phyloP scores from a whole-genome alignment of 1,140 invertebrate species.

The Drosophila carrolli region DNA sequence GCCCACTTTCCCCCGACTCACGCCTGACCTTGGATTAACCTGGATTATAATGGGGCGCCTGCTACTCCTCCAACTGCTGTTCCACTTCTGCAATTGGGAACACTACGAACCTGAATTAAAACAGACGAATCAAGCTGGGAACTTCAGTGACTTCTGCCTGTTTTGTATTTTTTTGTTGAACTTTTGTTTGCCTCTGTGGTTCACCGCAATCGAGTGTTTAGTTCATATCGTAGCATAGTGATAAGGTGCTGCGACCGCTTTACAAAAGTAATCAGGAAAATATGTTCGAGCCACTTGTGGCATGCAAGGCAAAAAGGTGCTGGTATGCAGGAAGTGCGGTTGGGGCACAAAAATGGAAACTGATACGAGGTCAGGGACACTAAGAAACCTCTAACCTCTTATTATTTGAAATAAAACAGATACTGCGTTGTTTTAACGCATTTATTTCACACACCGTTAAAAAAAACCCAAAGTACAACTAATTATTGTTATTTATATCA shows the following conservation, averaged over 20 bases:
- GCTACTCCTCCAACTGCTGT: conserved; percentile 25
- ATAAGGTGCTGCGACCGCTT: conserved; percentile 23
- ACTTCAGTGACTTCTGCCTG: conserved; percentile 3
- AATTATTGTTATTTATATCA: not conserved
- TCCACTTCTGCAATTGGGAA: conserved; percentile 25
- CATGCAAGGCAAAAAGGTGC: not conserved
- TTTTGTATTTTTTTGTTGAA: not conserved
- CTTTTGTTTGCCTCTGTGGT: conserved; percentile 25
- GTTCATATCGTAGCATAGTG: conserved; percentile 11
- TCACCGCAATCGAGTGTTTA: conserved; percentile 17
- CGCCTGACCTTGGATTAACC: conserved; percentile 20
- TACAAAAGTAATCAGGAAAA: conserved; percentile 13
- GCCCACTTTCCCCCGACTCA: conserved; percentile 1
- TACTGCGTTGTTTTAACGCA: not conserved
- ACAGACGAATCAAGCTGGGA: conserved; percentile 5
- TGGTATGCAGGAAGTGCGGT: conserved; percentile 25
- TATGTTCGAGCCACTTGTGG: conserved; percentile 19
- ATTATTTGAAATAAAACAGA: not conserved
- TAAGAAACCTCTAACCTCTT: not conserved
- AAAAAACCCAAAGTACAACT: not conserved
- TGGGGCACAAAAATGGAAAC: not conserved
- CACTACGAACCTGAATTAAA: conserved; percentile 1
- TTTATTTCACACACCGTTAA: too few relatives aligned
- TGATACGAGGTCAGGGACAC: conserved; percentile 1
- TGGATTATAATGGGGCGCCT: conserved; percentile 11